Evolutionary conservation across 2,888 invertebrate species (phyloP).

Genomic region (Synergus laeviventris): DNA sequence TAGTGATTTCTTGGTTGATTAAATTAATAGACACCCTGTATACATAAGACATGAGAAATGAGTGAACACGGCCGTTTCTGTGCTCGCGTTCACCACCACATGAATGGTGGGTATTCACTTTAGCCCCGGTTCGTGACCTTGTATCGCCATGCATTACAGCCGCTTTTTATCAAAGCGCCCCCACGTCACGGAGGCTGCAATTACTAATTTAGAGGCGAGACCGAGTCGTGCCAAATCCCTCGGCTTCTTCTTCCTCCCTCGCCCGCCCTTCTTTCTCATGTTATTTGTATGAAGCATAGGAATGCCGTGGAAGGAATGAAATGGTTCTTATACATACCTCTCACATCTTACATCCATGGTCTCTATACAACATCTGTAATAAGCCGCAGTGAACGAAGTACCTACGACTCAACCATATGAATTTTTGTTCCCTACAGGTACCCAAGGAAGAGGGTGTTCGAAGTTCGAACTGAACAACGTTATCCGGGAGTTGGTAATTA

Average conservation of each 20-base stretch:
- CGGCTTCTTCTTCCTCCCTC: constrained; percentile 56
- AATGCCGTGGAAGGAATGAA: constrained; percentile 12
- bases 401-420: neutral
- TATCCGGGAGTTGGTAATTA: constrained; percentile 31
- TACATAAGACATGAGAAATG: neutral
- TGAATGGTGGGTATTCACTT: constrained; percentile 64
- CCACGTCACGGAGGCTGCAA: constrained; percentile 73
- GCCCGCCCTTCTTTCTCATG: constrained; percentile 67
- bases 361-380: constrained; percentile 14
- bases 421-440: constrained; percentile 17
- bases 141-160: constrained; percentile 66
- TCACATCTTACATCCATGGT: neutral
- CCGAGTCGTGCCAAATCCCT: constrained; percentile 73
- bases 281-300: constrained; percentile 55
- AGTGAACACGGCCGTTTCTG: neutral
- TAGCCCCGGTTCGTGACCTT: constrained; percentile 68
- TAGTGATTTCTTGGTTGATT: neutral
- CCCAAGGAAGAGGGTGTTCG: constrained; percentile 27
- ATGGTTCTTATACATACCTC: constrained; percentile 3
- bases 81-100: constrained; percentile 25
- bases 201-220: constrained; percentile 75
- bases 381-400: too few relatives aligned
- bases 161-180: constrained; percentile 65
- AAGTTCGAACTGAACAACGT: constrained; percentile 31
- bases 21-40: neutral